Evolutionary conservation across 2,113 vertebrate species (phyloP), one percentile per base, ranked within the genome.

Genomic region (Platycercus adscitus): DNA sequence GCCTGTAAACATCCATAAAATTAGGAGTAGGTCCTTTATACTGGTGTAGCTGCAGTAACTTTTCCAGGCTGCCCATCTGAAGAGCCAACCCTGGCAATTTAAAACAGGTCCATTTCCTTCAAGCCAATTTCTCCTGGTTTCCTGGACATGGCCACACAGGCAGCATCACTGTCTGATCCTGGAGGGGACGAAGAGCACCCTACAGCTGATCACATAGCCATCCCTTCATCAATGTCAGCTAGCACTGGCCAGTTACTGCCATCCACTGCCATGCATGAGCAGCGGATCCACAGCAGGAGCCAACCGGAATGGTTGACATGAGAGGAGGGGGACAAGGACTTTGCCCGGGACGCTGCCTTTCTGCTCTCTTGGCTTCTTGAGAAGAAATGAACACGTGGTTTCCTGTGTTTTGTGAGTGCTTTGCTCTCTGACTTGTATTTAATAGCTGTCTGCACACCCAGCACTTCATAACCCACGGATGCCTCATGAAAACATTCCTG

Each of bases 401-500:
- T 97, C 93, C 88, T 77, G 29, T 65, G 43, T 95, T 92, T 20
- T 33, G 63, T 81, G 77, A 78, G 46, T 53, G 88, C 71, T 81
- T 96, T 90, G 53, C 18, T 92, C 76, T 71, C 79, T 81, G 83
- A 77, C 68, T 96, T 95, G 69, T 81, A 46, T 91, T 88, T 94
- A 70, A 65, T 89, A 81, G 93, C 81, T 92, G 83, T 65, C 96
- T 95, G 84, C 89, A 87, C 76, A 89, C 86, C 47, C 49, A 94
- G 91, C 21, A 4, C 88, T 97, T 93, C 89, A 70, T 47, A 44
- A 85, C 78, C 84, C 86, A 77, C 0, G 88, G 92, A 90, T 52
- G 9, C 63, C 94, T 93, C 87, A 17, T 91, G 90, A 93, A 97
- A 98, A 97, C 95, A 89, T 88, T 93, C 91, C 76, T 96, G 75